Conservation (phyloP, 1,140 invertebrate species). For the Popillia japonica region DNA sequence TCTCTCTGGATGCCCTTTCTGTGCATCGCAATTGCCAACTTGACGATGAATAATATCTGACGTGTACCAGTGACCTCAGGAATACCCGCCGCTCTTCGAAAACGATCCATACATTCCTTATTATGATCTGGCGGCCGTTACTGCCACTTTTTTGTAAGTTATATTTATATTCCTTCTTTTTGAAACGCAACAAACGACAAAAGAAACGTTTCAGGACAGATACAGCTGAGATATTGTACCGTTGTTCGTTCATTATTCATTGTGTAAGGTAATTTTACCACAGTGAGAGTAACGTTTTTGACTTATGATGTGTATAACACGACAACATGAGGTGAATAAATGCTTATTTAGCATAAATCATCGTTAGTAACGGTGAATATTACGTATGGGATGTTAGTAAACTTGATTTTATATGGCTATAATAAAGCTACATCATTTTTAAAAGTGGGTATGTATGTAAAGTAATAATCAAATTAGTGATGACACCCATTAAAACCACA, state of each 20-base stretch:
- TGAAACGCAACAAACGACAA: neutral
- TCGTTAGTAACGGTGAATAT: too few species aligned
- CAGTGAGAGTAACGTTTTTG: neutral
- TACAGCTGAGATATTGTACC: neutral
- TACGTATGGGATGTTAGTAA: too few species aligned
- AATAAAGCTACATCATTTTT: too few species aligned
- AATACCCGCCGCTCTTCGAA: neutral
- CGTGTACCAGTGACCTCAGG: conserved; percentile 8
- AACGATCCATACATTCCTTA: neutral
- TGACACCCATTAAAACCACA: too few species aligned
- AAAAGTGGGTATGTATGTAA: too few species aligned
- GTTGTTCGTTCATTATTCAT: conserved; percentile 23
- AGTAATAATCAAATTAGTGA: too few species aligned
- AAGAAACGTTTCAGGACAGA: neutral
- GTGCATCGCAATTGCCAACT: conserved; percentile 4
- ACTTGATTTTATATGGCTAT: too few species aligned
- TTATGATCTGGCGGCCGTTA: neutral
- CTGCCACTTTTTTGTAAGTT: neutral
- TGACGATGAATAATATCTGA: conserved; percentile 31
- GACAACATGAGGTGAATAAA: too few species aligned
- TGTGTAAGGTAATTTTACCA: conserved; percentile 22
- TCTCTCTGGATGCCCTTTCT: neutral
- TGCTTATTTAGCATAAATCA: too few species aligned
- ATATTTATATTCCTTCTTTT: neutral
- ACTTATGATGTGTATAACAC: too few species aligned